Evolutionary conservation across 1,140 invertebrate species (phyloP).

Genomic region (Andricus grossulariae): DNA sequence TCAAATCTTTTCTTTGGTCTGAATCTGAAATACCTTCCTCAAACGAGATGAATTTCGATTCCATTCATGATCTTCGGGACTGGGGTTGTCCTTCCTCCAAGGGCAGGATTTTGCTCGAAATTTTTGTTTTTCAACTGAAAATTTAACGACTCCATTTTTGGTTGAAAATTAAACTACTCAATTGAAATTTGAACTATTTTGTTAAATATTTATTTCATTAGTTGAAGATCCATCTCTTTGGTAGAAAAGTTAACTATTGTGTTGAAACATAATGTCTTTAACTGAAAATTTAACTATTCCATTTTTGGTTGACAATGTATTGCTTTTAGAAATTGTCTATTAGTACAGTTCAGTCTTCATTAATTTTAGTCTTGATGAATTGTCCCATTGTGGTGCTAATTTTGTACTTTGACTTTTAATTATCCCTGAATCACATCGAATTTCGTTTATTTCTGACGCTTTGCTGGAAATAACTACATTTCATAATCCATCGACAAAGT

Average conservation of each 20-base stretch:
- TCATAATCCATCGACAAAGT: slow-evolving; percentile 15
- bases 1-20: background rate
- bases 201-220: no score
- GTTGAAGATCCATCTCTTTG: no score
- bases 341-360: background rate
- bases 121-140: no score
- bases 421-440: background rate
- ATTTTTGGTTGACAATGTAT: background rate
- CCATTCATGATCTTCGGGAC: background rate
- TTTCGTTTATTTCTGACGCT: background rate
- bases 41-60: slow-evolving; percentile 5
- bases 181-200: no score
- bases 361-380: background rate
- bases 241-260: no score
- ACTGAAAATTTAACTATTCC: no score
- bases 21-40: background rate
- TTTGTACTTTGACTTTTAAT: slow-evolving; percentile 9
- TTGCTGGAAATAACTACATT: slow-evolving; percentile 20
- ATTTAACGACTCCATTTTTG: no score
- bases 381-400: background rate
- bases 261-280: no score
- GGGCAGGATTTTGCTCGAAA: background rate
- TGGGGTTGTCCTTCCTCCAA: background rate
- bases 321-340: background rate
- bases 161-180: no score